phyloP scores from a whole-genome alignment of 1,140 invertebrate genomes.

The Diorhabda sublineata region DNA sequence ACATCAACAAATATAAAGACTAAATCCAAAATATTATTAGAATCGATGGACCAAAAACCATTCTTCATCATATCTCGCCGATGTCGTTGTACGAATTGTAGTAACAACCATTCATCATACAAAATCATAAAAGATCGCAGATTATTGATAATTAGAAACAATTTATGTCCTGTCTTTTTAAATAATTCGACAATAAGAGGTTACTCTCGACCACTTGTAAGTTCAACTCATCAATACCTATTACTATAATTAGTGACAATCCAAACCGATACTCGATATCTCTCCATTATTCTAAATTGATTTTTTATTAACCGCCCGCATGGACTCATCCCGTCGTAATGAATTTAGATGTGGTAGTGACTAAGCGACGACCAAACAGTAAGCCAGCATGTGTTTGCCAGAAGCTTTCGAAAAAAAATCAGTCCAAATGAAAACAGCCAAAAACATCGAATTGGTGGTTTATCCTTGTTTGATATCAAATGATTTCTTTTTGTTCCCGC shows the following conservation, averaged over 20 bases:
- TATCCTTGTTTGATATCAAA: too few relatives aligned
- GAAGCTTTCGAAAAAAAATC: too few relatives aligned
- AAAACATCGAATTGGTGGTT: too few relatives aligned
- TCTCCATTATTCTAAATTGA: constrained; percentile 10
- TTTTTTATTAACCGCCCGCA: constrained; percentile 15
- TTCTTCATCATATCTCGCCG: not conserved
- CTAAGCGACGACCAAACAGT: too few relatives aligned
- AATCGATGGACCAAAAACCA: not conserved
- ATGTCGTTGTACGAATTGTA: not conserved
- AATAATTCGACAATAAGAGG: not conserved
- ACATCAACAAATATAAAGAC: not conserved
- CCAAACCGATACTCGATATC: constrained; percentile 12
- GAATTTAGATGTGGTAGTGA: too few relatives aligned
- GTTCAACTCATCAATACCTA: constrained; percentile 13
- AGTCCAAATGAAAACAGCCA: too few relatives aligned
- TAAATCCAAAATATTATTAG: not conserved
- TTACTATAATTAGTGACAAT: constrained; percentile 4
- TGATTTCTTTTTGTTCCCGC: too few relatives aligned
- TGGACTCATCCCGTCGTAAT: not conserved
- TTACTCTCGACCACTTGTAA: not conserved
- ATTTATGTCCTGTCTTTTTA: too few relatives aligned
- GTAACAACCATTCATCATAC: not conserved
- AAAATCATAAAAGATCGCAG: not conserved
- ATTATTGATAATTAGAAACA: too few relatives aligned
- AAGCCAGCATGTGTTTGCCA: too few relatives aligned